phyloP scores from a whole-genome alignment of 2,113 vertebrate species.

The Thermophis baileyi region DNA sequence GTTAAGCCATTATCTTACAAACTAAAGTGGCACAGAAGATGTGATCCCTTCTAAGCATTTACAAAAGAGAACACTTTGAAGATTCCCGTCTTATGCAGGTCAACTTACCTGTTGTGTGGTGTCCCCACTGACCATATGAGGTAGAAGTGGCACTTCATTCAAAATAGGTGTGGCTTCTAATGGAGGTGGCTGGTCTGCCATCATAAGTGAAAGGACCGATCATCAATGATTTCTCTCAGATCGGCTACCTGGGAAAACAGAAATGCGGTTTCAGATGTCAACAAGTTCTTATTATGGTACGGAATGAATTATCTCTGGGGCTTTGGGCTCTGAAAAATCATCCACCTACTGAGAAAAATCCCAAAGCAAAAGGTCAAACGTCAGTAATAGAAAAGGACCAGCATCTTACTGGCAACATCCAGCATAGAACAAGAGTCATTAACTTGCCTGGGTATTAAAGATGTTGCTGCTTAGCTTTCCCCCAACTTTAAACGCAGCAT shows the following conservation, averaged over 20 bases:
- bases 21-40: neutral
- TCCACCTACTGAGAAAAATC: neutral
- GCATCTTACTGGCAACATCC: neutral
- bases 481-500: too few relatives aligned
- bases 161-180: constrained; percentile 70
- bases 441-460: neutral
- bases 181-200: constrained; percentile 76
- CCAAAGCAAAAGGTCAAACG: neutral
- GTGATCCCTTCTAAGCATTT: neutral
- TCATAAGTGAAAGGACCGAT: constrained; percentile 70
- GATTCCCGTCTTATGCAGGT: accelerated
- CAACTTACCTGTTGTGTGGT: constrained; percentile 70
- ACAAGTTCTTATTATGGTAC: neutral
- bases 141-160: constrained; percentile 73
- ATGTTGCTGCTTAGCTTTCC: neutral
- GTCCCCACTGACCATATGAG: constrained; percentile 74
- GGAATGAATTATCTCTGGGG: neutral
- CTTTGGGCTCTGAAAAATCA: neutral
- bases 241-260: constrained; percentile 33
- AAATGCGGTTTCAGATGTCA: neutral
- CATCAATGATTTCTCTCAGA: constrained; percentile 67
- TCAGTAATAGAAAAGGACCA: neutral
- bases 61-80: neutral
- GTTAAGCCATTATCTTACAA: neutral
- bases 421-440: neutral